phyloP scores from a whole-genome alignment of 92 coral and sea anemone genomes.

The Epizoanthus illoricatus region DNA sequence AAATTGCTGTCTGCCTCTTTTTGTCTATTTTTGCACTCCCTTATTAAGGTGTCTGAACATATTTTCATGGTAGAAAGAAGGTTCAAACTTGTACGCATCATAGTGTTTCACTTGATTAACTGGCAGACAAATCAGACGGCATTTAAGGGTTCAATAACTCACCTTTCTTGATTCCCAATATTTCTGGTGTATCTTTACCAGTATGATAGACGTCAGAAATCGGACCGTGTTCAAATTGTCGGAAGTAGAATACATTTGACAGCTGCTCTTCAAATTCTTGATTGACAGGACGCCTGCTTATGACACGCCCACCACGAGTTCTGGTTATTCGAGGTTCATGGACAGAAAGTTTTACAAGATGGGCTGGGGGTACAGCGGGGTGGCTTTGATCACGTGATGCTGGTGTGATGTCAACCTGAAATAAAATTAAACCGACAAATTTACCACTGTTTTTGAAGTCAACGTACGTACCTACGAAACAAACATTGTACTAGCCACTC shows the following conservation, averaged over 20 bases:
- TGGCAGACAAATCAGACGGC: background rate
- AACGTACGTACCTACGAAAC: too few relatives aligned
- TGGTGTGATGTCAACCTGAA: constrained; percentile 68
- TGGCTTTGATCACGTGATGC: constrained; percentile 56
- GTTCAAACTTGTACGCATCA: too few relatives aligned
- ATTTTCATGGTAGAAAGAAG: too few relatives aligned
- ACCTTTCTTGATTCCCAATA: constrained; percentile 64
- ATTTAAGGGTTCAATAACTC: background rate
- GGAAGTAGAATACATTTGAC: constrained; percentile 86
- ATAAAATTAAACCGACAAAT: too few relatives aligned
- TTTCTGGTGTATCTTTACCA: constrained; percentile 51
- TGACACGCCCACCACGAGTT: constrained; percentile 52
- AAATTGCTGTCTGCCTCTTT: too few relatives aligned
- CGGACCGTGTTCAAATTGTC: constrained; percentile 74
- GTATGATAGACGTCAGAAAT: constrained; percentile 70
- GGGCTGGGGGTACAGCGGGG: constrained; percentile 10
- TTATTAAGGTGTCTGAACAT: too few relatives aligned
- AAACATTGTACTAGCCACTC: too few relatives aligned
- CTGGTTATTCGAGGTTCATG: constrained; percentile 89
- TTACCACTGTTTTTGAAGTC: too few relatives aligned
- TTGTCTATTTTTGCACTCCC: too few relatives aligned
- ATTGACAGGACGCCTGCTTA: constrained; percentile 79
- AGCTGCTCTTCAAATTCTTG: constrained; percentile 87
- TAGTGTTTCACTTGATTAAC: too few relatives aligned
- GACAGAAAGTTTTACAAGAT: constrained; percentile 66